phyloP scores from a whole-genome alignment of 2,797 vertebrate species.

The Podargus strigoides region DNA sequence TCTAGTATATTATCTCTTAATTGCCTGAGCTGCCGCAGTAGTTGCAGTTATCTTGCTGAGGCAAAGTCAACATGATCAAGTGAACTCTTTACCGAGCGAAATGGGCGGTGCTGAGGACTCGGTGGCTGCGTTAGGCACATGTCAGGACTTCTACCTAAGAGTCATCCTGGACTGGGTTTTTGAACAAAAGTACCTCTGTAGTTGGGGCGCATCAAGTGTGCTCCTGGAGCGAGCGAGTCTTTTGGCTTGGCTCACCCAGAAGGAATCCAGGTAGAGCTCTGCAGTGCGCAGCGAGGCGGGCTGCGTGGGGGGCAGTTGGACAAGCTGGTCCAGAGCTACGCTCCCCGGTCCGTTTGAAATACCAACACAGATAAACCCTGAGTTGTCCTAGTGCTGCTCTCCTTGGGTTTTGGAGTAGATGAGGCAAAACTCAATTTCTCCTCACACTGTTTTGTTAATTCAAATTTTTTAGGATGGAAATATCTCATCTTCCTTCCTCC shows the following conservation, averaged over 20 bases:
- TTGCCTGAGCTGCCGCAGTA: not conserved
- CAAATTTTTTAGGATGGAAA: not conserved
- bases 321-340: not conserved
- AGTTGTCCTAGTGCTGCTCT: not conserved
- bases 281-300: not conserved
- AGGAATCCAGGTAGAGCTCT: not conserved
- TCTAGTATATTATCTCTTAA: not conserved
- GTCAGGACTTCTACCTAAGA: not conserved
- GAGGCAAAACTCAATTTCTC: not conserved
- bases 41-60: not conserved
- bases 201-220: not conserved
- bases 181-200: not conserved
- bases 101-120: not conserved
- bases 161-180: not conserved
- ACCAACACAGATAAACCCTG: not conserved
- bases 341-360: fast-evolving
- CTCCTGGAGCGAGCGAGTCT: not conserved
- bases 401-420: not conserved
- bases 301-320: not conserved
- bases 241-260: fast-evolving
- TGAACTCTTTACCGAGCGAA: not conserved
- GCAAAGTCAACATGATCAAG: not conserved
- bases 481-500: not conserved
- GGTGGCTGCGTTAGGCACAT: fast-evolving
- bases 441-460: not conserved